A percentile compares a stretch with the other conserved stretches of the same genome.
Evolutionary conservation across 2,888 invertebrate genomes (phyloP).

Genomic region (Epistrophe grossulariae): DNA sequence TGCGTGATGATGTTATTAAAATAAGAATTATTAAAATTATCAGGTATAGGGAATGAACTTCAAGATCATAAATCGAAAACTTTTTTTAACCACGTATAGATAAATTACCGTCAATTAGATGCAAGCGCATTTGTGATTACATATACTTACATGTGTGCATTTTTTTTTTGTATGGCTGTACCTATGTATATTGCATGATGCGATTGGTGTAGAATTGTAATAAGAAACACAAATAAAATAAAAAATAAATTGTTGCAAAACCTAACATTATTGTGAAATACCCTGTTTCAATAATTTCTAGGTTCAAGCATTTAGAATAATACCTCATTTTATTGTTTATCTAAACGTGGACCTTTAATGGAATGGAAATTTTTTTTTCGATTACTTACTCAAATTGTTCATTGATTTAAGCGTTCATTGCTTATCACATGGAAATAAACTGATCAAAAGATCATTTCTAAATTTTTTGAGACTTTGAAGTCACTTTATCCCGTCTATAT

Average conservation of each 20-base stretch:
- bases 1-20: conserved; percentile 11
- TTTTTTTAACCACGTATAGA: background rate
- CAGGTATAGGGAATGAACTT: conserved; percentile 13
- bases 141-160: background rate
- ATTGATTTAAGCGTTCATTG: no score
- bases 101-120: conserved; percentile 15
- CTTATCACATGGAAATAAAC: no score
- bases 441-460: no score
- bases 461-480: no score
- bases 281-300: no score
- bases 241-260: background rate
- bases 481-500: no score
- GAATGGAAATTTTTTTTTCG: no score
- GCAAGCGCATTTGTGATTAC: background rate
- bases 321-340: no score
- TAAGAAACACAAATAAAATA: background rate
- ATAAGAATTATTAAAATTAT: conserved; percentile 31
- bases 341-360: no score
- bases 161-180: background rate
- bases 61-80: background rate
- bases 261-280: no score
- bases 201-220: conserved; percentile 5
- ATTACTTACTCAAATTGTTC: no score
- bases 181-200: background rate
- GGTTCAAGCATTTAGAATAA: no score